These are phyloP conservation scores for Asarcornis scutulata DNA, from an alignment of 2,113 vertebrate species.

Conservation along the genomic window DNA sequence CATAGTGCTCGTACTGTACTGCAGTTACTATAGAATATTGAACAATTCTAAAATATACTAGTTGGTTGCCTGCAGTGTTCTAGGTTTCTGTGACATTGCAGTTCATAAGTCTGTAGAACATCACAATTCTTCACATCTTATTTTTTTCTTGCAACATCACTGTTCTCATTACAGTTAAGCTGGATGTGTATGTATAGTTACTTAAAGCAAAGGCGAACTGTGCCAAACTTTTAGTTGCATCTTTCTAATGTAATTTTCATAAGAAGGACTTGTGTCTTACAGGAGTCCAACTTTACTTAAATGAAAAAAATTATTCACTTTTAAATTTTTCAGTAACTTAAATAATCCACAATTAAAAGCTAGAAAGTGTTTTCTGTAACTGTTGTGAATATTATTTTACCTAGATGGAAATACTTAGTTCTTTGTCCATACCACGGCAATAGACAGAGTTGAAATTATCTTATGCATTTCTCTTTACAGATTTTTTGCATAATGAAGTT, in stretches of 20 bases:
- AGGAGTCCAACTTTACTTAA: background rate
- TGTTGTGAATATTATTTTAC: background rate
- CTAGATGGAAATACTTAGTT: background rate
- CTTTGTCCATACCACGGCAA: background rate
- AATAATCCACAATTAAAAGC: background rate
- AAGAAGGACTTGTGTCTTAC: background rate
- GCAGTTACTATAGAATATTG: background rate
- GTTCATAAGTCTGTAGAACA: background rate
- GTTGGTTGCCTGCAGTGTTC: background rate
- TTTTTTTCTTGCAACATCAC: background rate
- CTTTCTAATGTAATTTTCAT: background rate
- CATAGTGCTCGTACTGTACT: background rate
- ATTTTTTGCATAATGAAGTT: slow-evolving; percentile 13
- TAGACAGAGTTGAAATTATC: background rate
- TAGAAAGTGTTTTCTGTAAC: background rate
- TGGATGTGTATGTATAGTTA: background rate
- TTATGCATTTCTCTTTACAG: background rate
- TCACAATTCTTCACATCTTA: background rate
- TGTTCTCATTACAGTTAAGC: background rate
- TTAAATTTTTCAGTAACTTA: background rate
- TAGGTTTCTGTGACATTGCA: background rate
- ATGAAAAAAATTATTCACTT: background rate
- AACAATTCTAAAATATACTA: background rate
- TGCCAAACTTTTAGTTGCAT: background rate
- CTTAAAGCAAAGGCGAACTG: background rate